Percentiles rank a stretch among this genome's conserved stretches.
Evolutionary conservation across 2,888 invertebrate genomes (phyloP).

Genomic region (Athrips mouffetella): DNA sequence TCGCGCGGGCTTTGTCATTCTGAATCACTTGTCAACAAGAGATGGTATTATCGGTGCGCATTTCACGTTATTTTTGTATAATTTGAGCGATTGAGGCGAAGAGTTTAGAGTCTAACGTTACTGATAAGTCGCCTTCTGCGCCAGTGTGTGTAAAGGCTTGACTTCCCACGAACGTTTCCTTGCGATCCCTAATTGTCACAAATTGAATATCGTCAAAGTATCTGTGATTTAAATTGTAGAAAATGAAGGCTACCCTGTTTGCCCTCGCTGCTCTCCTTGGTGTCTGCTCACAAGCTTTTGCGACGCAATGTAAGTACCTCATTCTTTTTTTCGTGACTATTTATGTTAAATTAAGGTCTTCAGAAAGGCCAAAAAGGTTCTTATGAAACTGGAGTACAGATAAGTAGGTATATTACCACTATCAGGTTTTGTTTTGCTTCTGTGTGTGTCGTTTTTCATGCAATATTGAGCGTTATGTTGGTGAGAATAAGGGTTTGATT

Average conservation of each 20-base stretch:
- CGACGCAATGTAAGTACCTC: constrained; percentile 83
- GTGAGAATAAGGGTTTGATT: too few species aligned
- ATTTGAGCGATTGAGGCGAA: constrained; percentile 49
- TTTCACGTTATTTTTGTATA: constrained; percentile 60
- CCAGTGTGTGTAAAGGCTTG: constrained; percentile 95
- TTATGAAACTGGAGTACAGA: background rate
- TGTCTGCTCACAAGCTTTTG: constrained; percentile 69
- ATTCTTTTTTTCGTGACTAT: too few species aligned
- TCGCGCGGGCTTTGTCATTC: constrained; percentile 49
- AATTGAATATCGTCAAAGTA: constrained; percentile 60
- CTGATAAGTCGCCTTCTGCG: constrained; percentile 86
- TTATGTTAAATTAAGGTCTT: too few species aligned
- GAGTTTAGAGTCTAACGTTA: constrained; percentile 40
- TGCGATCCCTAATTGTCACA: constrained; percentile 24
- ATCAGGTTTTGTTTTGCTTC: too few species aligned
- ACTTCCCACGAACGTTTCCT: constrained; percentile 35
- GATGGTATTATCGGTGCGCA: constrained; percentile 70
- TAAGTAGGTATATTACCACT: too few species aligned
- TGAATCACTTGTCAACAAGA: constrained; percentile 58
- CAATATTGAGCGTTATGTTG: too few species aligned
- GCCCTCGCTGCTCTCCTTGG: constrained; percentile 70
- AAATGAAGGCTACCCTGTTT: constrained; percentile 78
- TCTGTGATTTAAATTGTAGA: constrained; percentile 68
- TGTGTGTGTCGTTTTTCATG: too few species aligned
- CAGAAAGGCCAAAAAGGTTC: background rate